Base-by-base conservation (phyloP, 2,888 invertebrate genomes). In the Yponomeuta sedellus region DNA sequence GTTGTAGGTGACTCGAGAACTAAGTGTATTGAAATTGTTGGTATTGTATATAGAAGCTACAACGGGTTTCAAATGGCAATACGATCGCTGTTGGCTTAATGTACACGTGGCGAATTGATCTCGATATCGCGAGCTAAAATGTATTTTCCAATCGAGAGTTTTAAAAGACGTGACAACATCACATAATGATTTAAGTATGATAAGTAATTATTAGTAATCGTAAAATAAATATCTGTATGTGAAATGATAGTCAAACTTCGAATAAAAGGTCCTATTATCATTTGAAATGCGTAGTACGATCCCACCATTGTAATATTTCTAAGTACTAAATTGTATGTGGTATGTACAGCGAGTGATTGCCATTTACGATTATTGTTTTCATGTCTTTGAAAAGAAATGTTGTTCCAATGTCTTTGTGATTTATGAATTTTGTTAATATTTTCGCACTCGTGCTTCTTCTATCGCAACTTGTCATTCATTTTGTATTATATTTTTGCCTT, bases 41-140 rank as follows among this genome's bases (percentile, higher is more conserved):
- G 88, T 88, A 86, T 85, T 89, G 88, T 90, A 89, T 84, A 89
- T 91, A 90, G 83, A 86, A 90, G 83, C 83, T 90, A 86, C 83
- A 85, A 90, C 66, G 63, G 25, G 34, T 66, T 66, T 63, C 57
- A 62, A 56, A 62, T 66, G 66, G 61, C 10, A 61, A 61, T 66
- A 52, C 10, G 61, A 61, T 39, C 57, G 34, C 20, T 64, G n/a
- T 25, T 16, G 16, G 5, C 44, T 2, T 16, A 52, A 12, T 52
- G 16, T 16, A 52, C 44, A 28, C 8, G 61, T 12, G 25, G 22
- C 34, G 16, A 25, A 59, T n/a, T 59, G 59, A 59, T 59, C 25
- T 59, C 25, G 59, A 59, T 22, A 59, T 22, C 20, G 12, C 44
- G 3, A 16, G 16, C 44, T 52, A 52, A 12, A 16, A 52, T 62